phyloP scores from a whole-genome alignment of 2,113 vertebrate genomes.

The Colinus virginianus region DNA sequence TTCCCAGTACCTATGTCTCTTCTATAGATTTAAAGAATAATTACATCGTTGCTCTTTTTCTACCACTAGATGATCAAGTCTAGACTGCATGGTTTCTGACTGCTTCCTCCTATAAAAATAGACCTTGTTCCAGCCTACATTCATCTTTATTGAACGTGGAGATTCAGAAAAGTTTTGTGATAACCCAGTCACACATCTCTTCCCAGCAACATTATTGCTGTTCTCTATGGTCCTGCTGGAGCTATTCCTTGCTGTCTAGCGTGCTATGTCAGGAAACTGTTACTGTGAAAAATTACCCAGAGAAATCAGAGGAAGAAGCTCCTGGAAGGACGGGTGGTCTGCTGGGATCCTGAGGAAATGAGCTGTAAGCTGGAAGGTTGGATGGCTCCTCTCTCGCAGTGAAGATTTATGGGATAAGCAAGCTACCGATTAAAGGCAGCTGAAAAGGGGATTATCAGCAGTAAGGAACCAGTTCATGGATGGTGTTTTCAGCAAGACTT shows the following conservation, averaged over 20 bases:
- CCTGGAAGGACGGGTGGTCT: background rate
- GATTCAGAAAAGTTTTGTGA: background rate
- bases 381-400: background rate
- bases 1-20: background rate
- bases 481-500: background rate
- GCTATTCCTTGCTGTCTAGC: background rate
- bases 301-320: slow-evolving; percentile 46
- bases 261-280: background rate
- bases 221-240: background rate
- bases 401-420: slow-evolving; percentile 26
- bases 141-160: background rate
- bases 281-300: background rate
- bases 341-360: background rate
- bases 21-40: background rate
- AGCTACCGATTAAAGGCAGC: background rate
- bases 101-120: background rate
- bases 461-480: background rate
- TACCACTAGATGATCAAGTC: background rate
- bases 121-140: background rate
- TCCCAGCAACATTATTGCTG: background rate
- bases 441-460: background rate
- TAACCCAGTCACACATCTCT: background rate
- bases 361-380: background rate
- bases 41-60: background rate
- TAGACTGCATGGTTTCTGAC: background rate